Evolutionary conservation across 1,140 invertebrate genomes (phyloP).

Genomic region (Drosophila albomicans): DNA sequence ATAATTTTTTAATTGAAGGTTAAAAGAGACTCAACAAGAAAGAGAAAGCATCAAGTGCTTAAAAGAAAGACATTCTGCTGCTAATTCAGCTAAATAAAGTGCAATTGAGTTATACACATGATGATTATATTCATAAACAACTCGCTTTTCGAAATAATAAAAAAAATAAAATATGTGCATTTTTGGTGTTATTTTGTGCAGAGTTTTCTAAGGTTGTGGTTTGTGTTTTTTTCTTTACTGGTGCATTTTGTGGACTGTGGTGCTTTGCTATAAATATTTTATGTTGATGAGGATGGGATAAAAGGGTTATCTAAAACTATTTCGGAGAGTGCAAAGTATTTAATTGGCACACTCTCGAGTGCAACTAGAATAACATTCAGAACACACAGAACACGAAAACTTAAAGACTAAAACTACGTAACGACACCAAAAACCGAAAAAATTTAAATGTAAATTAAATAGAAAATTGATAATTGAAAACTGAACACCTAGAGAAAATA

Average conservation of each 20-base stretch:
- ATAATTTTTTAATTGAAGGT: conserved; percentile 23
- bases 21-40: no score
- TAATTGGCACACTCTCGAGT: conserved; percentile 13
- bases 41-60: no score
- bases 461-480: conserved; percentile 29
- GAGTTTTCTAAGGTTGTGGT: conserved; percentile 43
- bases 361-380: conserved; percentile 63
- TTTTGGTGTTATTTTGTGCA: conserved; percentile 64
- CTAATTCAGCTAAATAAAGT: no score
- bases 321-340: conserved; percentile 19
- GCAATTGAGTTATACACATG: no score
- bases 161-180: conserved; percentile 37
- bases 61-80: no score
- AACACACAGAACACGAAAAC: conserved; percentile 46
- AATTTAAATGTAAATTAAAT: conserved; percentile 13
- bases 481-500: conserved; percentile 49
- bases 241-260: conserved; percentile 44
- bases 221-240: conserved; percentile 52
- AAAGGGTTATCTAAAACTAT: neutral
- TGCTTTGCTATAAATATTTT: conserved; percentile 14
- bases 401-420: conserved; percentile 30
- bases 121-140: no score
- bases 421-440: conserved; percentile 55
- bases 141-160: neutral
- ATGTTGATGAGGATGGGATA: conserved; percentile 18